Evolutionary conservation across 2,113 vertebrate species (phyloP).

Genomic region (Vombatus ursinus): DNA sequence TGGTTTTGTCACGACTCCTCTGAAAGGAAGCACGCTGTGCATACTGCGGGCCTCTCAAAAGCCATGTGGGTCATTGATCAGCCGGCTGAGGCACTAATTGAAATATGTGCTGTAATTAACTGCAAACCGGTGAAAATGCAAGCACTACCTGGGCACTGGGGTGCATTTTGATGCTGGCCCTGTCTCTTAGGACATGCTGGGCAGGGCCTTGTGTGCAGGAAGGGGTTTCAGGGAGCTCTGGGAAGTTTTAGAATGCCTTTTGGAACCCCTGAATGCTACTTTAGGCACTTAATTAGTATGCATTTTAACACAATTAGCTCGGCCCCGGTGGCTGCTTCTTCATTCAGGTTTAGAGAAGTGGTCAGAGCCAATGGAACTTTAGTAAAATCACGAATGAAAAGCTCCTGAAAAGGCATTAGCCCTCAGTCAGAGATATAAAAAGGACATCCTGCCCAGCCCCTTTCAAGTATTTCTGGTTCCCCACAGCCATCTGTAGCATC

Average conservation of each 20-base stretch:
- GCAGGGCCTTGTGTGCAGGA: fast-evolving
- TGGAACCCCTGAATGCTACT: background rate
- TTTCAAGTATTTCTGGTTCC: conserved; percentile 81
- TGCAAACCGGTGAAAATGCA: background rate
- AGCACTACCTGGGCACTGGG: conserved; percentile 16
- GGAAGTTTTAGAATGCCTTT: conserved; percentile 25
- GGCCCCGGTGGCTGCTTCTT: conserved; percentile 64
- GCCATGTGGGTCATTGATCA: background rate
- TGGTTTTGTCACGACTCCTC: conserved; percentile 40
- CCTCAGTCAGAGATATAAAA: conserved; percentile 74
- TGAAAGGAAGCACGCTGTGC: background rate
- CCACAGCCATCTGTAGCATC: conserved; percentile 76
- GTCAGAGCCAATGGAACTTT: conserved; percentile 58
- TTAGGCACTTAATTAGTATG: conserved; percentile 34
- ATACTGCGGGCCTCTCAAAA: conserved; percentile 32
- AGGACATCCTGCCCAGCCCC: conserved; percentile 81
- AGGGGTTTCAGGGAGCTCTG: background rate
- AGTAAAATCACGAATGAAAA: conserved; percentile 79
- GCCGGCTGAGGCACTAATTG: conserved; percentile 54
- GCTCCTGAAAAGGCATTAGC: conserved; percentile 73
- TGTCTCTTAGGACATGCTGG: fast-evolving
- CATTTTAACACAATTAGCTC: conserved; percentile 57
- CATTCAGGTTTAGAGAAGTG: conserved; percentile 78
- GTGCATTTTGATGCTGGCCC: fast-evolving
- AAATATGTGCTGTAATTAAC: conserved; percentile 49